phyloP scores from a whole-genome alignment of 2,797 vertebrate species.

The Oreochromis grahami region DNA sequence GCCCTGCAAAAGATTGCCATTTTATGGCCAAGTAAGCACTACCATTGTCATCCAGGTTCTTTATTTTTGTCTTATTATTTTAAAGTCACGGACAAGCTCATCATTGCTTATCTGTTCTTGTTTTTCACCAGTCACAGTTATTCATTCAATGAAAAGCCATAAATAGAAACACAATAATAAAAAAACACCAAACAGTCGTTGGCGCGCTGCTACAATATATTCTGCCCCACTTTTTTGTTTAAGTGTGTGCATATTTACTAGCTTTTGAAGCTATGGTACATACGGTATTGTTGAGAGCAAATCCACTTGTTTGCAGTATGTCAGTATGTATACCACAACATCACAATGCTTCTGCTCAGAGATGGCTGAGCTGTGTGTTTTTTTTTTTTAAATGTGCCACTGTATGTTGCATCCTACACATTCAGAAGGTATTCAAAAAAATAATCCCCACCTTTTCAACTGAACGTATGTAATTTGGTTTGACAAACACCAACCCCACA shows the following conservation, averaged over 20 bases:
- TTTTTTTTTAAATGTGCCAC: conserved; percentile 46
- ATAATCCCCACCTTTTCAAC: conserved; percentile 75
- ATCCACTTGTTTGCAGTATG: conserved; percentile 29
- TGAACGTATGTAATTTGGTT: conserved; percentile 79
- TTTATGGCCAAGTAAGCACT: conserved; percentile 16
- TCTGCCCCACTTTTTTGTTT: conserved; percentile 38
- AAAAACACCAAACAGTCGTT: conserved; percentile 23
- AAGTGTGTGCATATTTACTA: conserved; percentile 39
- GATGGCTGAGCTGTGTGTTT: background rate
- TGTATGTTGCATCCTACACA: conserved; percentile 58
- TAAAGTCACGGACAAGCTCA: conserved; percentile 7
- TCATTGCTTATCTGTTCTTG: background rate
- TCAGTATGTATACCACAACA: conserved; percentile 52
- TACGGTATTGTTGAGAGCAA: conserved; percentile 43
- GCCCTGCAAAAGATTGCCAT: background rate
- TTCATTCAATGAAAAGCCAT: conserved; percentile 30
- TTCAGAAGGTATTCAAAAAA: conserved; percentile 74
- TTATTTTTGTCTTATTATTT: conserved; percentile 6
- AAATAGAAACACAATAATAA: conserved; percentile 35
- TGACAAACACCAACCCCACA: conserved; percentile 75
- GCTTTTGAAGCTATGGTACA: conserved; percentile 12
- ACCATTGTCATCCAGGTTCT: background rate
- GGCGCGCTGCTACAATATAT: background rate
- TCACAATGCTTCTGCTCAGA: conserved; percentile 62
- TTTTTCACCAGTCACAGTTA: conserved; percentile 23